Conservation (phyloP, 2,797 vertebrate genomes). For the Acestrorhynchus altus region DNA sequence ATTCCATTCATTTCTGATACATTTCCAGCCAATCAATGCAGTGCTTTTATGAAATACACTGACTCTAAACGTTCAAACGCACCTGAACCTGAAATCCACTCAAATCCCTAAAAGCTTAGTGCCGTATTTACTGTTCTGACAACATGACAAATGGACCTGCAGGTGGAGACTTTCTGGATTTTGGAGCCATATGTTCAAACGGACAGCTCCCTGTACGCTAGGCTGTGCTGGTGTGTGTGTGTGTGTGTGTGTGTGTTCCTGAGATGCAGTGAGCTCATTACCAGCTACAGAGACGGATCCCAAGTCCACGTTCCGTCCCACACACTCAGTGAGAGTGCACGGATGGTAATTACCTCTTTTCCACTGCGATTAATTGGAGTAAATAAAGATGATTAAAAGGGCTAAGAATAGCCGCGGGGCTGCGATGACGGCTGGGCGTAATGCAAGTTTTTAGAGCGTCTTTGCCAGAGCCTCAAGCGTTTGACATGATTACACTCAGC, state of each 20-base stretch:
- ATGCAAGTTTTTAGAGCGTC: conserved; percentile 61
- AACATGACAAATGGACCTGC: conserved; percentile 38
- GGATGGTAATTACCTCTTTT: conserved; percentile 80
- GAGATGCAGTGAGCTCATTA: conserved; percentile 44
- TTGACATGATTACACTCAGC: conserved; percentile 64
- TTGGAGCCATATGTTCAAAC: conserved; percentile 49
- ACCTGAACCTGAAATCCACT: conserved; percentile 11
- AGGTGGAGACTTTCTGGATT: conserved; percentile 34
- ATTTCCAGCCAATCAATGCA: background rate
- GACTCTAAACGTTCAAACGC: background rate
- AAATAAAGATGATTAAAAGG: conserved; percentile 83
- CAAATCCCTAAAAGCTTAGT: conserved; percentile 33
- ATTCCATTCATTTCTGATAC: too few relatives aligned
- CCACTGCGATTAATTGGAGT: conserved; percentile 78
- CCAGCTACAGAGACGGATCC: conserved; percentile 32
- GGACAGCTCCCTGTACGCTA: conserved; percentile 30
- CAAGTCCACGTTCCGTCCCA: background rate
- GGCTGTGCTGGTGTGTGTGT: conserved; percentile 41
- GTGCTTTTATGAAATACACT: background rate
- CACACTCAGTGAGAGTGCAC: conserved; percentile 22
- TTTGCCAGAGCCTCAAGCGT: conserved; percentile 62
- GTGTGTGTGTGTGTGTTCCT: conserved; percentile 36
- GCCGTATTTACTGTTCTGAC: conserved; percentile 30
- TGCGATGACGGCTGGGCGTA: conserved; percentile 64
- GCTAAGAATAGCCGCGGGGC: conserved; percentile 75